phyloP scores from a whole-genome alignment of 2,113 vertebrate genomes.

The Peromyscus maniculatus region DNA sequence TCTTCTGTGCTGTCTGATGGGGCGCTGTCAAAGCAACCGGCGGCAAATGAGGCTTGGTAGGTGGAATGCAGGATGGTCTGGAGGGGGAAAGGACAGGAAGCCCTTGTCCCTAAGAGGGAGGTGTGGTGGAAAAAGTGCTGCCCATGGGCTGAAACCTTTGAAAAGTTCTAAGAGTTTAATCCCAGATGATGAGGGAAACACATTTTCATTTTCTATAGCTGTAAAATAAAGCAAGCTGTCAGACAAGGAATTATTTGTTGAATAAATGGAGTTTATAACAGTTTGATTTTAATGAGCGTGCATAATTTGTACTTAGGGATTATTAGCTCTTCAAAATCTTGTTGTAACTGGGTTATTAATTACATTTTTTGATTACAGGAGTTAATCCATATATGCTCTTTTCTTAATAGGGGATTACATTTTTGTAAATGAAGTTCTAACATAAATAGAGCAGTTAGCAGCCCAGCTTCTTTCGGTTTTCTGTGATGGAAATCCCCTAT shows the following conservation, averaged over 20 bases:
- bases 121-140: neutral
- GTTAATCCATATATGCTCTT: slow-evolving; percentile 74
- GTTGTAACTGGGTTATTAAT: slow-evolving; percentile 81
- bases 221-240: slow-evolving; percentile 56
- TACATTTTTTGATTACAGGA: slow-evolving; percentile 76
- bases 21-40: neutral
- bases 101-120: neutral
- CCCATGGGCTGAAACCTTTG: neutral
- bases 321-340: slow-evolving; percentile 80
- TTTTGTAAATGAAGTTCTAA: slow-evolving; percentile 63
- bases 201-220: slow-evolving; percentile 27
- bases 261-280: slow-evolving; percentile 67
- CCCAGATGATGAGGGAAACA: neutral
- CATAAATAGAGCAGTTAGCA: slow-evolving; percentile 63
- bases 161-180: neutral
- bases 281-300: slow-evolving; percentile 78
- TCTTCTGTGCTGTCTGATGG: neutral
- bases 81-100: neutral
- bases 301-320: slow-evolving; percentile 77
- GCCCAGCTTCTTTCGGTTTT: slow-evolving; percentile 12
- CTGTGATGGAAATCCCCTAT: slow-evolving; percentile 25
- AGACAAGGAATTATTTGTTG: slow-evolving; percentile 70
- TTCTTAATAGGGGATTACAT: slow-evolving; percentile 72
- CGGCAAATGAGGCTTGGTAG: neutral
- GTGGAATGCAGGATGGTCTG: no score